A percentile compares a stretch with the other conserved stretches of the same genome.
These are phyloP conservation scores for Aplodontia rufa DNA, from an alignment of 2,113 vertebrate genomes.

Conservation along the genomic window DNA sequence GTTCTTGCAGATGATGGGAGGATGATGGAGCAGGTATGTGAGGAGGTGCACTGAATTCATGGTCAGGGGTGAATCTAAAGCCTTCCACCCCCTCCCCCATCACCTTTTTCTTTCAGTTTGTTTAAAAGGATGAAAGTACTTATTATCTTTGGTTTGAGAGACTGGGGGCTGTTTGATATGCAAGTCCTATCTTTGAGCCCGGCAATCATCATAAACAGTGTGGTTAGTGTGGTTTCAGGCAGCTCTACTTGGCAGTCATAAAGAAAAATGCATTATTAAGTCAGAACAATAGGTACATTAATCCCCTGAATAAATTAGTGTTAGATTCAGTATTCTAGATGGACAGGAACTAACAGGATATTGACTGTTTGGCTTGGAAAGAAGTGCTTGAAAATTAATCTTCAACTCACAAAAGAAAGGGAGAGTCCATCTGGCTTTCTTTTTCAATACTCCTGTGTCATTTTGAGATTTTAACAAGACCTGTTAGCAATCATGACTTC, in stretches of 20 bases:
- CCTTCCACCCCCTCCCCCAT: not conserved
- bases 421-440: not conserved
- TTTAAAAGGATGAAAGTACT: constrained; percentile 19
- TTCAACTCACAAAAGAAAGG: constrained; percentile 24
- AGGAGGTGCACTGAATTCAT: not conserved
- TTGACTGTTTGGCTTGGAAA: constrained; percentile 37
- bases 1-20: not conserved
- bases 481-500: not conserved
- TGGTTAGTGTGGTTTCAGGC: not conserved
- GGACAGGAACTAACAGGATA: constrained; percentile 2
- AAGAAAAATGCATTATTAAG: constrained; percentile 53
- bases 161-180: not conserved
- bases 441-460: not conserved
- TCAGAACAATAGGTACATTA: constrained; percentile 40
- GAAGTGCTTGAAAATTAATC: constrained; percentile 46
- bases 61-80: not conserved
- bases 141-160: not conserved
- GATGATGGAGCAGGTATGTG: not conserved
- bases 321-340: constrained; percentile 39
- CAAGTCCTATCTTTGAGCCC: not conserved
- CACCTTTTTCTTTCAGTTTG: not conserved
- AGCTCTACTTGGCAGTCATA: not conserved
- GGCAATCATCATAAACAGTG: not conserved
- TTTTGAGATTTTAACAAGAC: constrained; percentile 1
- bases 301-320: constrained; percentile 31